Percentiles rank a stretch among this genome's conserved stretches.
Evolutionary conservation across 2,113 vertebrate species (phyloP).

Genomic region (Columba janthina): DNA sequence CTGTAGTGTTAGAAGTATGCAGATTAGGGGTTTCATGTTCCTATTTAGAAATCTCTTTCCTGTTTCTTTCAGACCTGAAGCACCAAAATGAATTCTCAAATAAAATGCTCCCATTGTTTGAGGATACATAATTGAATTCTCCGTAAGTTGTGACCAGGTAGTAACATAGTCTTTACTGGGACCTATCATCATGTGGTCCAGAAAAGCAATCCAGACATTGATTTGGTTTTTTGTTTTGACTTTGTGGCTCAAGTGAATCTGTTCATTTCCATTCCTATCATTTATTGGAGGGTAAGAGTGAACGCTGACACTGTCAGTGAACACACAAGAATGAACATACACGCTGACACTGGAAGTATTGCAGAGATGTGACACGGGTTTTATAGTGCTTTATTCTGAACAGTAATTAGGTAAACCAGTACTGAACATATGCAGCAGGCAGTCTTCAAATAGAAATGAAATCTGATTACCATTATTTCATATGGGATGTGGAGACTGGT

Average conservation of each 20-base stretch:
- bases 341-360: not conserved
- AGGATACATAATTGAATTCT: not conserved
- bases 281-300: not conserved
- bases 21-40: not conserved
- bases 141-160: not conserved
- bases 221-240: not conserved
- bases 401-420: conserved; percentile 48
- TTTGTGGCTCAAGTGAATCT: not conserved
- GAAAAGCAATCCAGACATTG: not conserved
- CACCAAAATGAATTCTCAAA: not conserved
- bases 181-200: not conserved
- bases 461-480: conserved; percentile 19
- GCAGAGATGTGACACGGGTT: not conserved
- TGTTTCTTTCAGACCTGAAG: not conserved
- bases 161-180: not conserved
- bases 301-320: not conserved
- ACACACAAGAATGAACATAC: not conserved
- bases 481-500: not conserved
- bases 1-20: not conserved
- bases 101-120: not conserved
- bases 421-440: conserved; percentile 53
- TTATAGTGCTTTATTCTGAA: conserved; percentile 68
- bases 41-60: not conserved
- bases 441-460: conserved; percentile 28
- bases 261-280: not conserved